Percentiles rank a stretch among this genome's conserved stretches.
Conservation (phyloP, 2,797 vertebrate genomes). For the Mionectes olivaceus region DNA sequence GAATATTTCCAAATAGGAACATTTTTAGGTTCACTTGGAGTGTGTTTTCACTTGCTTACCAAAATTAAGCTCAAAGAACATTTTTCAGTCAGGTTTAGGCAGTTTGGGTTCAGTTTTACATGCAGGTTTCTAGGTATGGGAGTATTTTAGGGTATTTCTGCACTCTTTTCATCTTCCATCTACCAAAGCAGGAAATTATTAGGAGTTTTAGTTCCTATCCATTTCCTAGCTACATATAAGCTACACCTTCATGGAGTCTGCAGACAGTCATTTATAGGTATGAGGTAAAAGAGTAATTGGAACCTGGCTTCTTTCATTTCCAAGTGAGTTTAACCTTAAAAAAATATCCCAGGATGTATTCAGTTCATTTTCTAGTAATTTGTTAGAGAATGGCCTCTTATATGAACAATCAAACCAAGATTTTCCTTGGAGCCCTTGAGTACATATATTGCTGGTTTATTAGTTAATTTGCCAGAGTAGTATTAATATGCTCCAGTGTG, state of each 20-base stretch:
- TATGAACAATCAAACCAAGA: not conserved
- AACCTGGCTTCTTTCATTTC: not conserved
- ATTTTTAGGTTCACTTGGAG: not conserved
- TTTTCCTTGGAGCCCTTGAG: not conserved
- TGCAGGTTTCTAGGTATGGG: no score
- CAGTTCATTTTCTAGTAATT: not conserved
- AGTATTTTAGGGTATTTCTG: not conserved
- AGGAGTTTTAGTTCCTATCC: not conserved
- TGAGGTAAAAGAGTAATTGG: not conserved
- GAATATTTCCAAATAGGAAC: not conserved
- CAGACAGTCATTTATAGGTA: not conserved
- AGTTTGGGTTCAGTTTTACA: not conserved
- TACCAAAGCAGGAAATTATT: not conserved
- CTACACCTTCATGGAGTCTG: not conserved
- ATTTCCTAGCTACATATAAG: not conserved
- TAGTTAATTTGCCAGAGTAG: not conserved
- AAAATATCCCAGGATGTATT: not conserved
- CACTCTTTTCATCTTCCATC: not conserved
- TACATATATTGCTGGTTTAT: not conserved
- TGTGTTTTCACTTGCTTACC: not conserved
- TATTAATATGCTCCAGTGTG: not conserved
- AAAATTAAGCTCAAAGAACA: not conserved
- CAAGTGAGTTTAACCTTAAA: not conserved
- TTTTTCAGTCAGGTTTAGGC: not conserved
- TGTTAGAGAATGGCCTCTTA: not conserved